Base-by-base conservation (phyloP, 2,797 vertebrate genomes). In the Acipenser transmontanus region DNA sequence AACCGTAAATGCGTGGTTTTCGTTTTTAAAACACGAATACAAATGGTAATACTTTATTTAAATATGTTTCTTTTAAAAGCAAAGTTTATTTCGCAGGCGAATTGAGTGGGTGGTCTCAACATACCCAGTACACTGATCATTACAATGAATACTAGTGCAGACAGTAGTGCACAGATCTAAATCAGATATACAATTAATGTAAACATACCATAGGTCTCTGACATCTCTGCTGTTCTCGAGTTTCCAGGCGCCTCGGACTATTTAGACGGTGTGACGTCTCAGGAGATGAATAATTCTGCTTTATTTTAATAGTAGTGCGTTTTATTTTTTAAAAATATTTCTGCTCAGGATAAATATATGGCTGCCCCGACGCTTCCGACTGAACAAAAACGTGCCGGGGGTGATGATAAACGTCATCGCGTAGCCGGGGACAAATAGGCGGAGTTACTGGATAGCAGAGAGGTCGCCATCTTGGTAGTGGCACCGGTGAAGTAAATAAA, bases 181-280 rank as follows among this genome's bases (percentile, higher is more conserved):
- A 17, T 17, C 17, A 17, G 17, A 34, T 34, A 34, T 4, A 34
- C 34, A 34, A 34, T 34, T 34, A 34, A 17, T 63, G 50, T 60
- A 70, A 72, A 86, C 85, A 49, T 88, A 92, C 90, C 89, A 85
- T 92, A 92, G 72, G 90, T 92, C 86, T 92, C 90, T 71, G 90
- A 92, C 90, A 92, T 92, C 85, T 83, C 79, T 82, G 54, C 54
- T n/a, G 71, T 81, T 78, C 74, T 78, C 78, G 71, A 73, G 72
- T 54, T 76, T 69, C 13, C 68, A 69, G 80, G 67, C 70, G 64
- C 62, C 63, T 59, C 66, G 71, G 70, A 72, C 64, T 81, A 74
- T 70, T 50, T 64, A 13, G 14, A 50, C 65, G 69, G 62, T 61
- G 34, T 34, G 34, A 34, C 34, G 34, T 3, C 34, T 34, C 34